Conservation (phyloP, 2,113 vertebrate genomes). For the Otus sunia region DNA sequence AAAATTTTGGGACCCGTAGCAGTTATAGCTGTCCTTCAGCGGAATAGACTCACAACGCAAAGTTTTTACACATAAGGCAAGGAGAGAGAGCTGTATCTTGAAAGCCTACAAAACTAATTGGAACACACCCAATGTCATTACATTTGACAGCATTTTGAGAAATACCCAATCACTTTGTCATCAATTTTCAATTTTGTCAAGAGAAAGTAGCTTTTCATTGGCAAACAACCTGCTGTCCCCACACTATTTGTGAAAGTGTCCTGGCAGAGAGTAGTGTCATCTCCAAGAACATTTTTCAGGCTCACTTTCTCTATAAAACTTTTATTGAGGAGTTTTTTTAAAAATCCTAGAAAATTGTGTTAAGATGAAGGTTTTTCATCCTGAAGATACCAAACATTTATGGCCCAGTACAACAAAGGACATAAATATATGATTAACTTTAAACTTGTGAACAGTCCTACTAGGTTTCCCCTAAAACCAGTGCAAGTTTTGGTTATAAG, state of each 20-base stretch:
- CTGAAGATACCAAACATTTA: not conserved
- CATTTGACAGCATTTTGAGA: slow-evolving; percentile 69
- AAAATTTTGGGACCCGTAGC: not conserved
- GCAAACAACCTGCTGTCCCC: slow-evolving; percentile 68
- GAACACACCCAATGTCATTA: slow-evolving; percentile 66
- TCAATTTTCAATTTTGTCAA: slow-evolving; percentile 71
- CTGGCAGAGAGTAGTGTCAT: slow-evolving; percentile 67
- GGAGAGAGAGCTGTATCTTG: slow-evolving; percentile 54
- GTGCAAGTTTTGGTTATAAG: not conserved
- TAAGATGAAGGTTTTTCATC: slow-evolving; percentile 23
- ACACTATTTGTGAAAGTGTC: slow-evolving; percentile 68
- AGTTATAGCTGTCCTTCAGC: slow-evolving; percentile 47
- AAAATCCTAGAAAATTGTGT: slow-evolving; percentile 1
- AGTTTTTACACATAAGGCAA: slow-evolving; percentile 65
- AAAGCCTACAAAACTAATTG: slow-evolving; percentile 65
- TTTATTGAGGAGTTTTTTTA: slow-evolving; percentile 25
- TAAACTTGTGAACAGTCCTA: not conserved
- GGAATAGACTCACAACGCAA: not conserved
- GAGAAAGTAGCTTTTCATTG: slow-evolving; percentile 66
- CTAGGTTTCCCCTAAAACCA: not conserved
- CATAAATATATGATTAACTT: not conserved
- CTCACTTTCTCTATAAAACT: slow-evolving; percentile 57
- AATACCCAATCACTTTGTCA: slow-evolving; percentile 72
- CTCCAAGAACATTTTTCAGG: slow-evolving; percentile 63
- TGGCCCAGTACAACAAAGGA: not conserved